Base-by-base conservation (phyloP, 2,888 invertebrate species). In the Lepeophtheirus nordmannii region DNA sequence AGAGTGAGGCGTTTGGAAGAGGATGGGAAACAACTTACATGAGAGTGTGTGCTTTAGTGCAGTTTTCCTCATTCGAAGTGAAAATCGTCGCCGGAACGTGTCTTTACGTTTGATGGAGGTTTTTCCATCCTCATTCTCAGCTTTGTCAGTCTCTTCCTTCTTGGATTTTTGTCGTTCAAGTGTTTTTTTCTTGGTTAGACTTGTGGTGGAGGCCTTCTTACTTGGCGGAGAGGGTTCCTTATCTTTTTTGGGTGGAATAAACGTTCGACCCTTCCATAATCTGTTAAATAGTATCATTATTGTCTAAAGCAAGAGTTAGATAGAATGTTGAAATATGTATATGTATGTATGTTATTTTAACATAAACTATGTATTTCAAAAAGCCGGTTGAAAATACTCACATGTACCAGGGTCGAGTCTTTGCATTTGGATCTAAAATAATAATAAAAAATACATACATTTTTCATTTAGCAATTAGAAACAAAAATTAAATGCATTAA, bases 321-420 rank as follows among this genome's bases (percentile, higher is more conserved):
- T 46, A 5, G 53, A 46, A 14, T 8, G 2, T 46, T 46, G 8
- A 30, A 30, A 30, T 30, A 30, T 30, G n/a, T n/a, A 30, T 30
- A 30, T 30, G 30, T 30, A 30, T 30, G 3, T 30, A 30, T 7
- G 2, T 30, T 30, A 30, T 2, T 30, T 30, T 30, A 30, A 30
- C 7, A 30, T 7, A 30, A 7, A 30, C 30, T 30, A 30, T 30
- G 30, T 30, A 30, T 30, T 30, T 30, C 30, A 30, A 30, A 30
- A 30, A 30, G 30, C 30, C 30, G 30, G 30, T 30, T 30, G 30
- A 30, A 30, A 30, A 30, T 30, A 46, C 53, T 46, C 17, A 46
- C 53, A 46, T 46, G 53, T 46, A 46, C 53, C 53, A 46, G 17
- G 53, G 53, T 5, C 53, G 53, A 46, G 53, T 46, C 53, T 46